Evolutionary conservation across 1,140 invertebrate genomes (phyloP).

Genomic region (Melanaphis sacchari): DNA sequence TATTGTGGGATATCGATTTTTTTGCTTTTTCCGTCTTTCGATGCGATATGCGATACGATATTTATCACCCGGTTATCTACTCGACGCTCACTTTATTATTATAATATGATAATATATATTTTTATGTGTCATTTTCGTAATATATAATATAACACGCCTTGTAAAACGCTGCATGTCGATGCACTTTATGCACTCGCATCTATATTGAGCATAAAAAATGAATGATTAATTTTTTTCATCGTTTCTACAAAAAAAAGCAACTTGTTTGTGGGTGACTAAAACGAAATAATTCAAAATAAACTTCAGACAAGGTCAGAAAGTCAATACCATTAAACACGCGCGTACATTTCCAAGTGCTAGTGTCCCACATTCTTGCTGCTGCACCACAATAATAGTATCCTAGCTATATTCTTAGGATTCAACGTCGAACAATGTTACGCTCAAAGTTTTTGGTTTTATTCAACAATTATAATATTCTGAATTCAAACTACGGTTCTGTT

Average conservation of each 20-base stretch:
- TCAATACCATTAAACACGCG: neutral
- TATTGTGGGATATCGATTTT: neutral
- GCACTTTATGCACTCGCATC: neutral
- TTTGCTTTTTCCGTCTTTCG: neutral
- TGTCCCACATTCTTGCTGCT: neutral
- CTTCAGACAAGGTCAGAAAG: neutral
- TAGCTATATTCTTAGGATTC: neutral
- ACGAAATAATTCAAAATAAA: neutral
- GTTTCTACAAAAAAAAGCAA: neutral
- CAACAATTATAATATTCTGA: neutral
- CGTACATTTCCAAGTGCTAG: neutral
- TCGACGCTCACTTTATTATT: neutral
- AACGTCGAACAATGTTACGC: neutral
- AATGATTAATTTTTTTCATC: neutral
- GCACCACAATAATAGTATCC: neutral
- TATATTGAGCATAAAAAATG: neutral
- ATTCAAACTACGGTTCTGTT: neutral
- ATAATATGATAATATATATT: neutral
- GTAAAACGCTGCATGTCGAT: neutral
- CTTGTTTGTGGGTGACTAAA: neutral
- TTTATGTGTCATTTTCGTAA: neutral
- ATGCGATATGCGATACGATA: neutral
- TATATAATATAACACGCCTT: neutral
- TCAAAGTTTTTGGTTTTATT: neutral
- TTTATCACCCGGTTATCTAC: neutral